A percentile compares a stretch with the other conserved stretches of the same genome.
phyloP scores from a whole-genome alignment of 2,797 vertebrate species.

The Sylvilagus floridanus region DNA sequence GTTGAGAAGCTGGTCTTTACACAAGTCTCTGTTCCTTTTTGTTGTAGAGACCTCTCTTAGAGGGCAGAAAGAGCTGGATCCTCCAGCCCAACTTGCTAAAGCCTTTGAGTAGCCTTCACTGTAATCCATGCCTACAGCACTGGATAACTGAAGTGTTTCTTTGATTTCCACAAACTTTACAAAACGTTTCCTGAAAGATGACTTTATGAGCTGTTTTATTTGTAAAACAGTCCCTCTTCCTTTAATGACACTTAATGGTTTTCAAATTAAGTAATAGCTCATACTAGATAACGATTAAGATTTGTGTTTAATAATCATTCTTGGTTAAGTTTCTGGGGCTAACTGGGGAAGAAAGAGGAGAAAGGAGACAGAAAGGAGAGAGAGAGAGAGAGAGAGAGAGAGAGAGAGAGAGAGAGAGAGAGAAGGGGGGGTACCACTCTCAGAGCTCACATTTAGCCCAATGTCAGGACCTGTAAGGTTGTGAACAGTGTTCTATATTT shows the following conservation, averaged over 20 bases:
- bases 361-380: neutral
- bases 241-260: conserved; percentile 18
- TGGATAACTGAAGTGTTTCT: neutral
- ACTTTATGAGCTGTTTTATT: conserved; percentile 4
- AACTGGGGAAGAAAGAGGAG: neutral
- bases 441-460: conserved; percentile 11
- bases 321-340: conserved; percentile 30
- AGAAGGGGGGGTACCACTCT: neutral
- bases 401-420: too few species aligned
- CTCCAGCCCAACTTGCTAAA: neutral
- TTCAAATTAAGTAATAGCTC: conserved; percentile 62
- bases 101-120: neutral
- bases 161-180: conserved; percentile 47
- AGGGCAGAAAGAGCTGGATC: neutral
- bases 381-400: neutral
- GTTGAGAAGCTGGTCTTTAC: neutral
- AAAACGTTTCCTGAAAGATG: conserved; percentile 48
- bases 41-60: neutral
- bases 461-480: neutral
- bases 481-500: conserved; percentile 62
- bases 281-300: conserved; percentile 38
- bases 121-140: neutral
- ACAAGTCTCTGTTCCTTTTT: neutral
- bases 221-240: neutral
- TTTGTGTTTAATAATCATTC: conserved; percentile 18